Conservation (phyloP, 2,888 invertebrate genomes). For the Lumbricus terrestris region DNA sequence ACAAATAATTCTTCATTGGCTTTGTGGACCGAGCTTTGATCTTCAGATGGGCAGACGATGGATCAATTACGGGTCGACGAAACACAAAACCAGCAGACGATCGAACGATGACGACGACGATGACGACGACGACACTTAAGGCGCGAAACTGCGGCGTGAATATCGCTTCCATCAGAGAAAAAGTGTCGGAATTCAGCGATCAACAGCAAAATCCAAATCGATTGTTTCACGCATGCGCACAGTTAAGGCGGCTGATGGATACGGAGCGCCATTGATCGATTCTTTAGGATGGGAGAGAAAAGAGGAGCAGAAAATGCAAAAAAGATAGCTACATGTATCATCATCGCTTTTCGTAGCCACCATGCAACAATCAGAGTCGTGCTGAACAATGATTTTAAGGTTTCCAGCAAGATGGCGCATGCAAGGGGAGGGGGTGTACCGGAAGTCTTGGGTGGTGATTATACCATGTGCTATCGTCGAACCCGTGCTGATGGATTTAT, state of each 20-base stretch:
- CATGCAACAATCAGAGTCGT: background rate
- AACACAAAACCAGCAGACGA: too few species aligned
- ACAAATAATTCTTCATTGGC: background rate
- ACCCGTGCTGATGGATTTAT: too few species aligned
- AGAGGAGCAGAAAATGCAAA: background rate
- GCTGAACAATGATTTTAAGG: background rate
- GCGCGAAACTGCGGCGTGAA: background rate
- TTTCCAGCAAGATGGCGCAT: background rate
- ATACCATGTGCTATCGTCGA: background rate
- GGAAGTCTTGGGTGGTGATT: background rate
- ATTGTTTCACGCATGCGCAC: background rate
- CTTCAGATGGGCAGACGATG: background rate
- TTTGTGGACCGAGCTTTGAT: background rate
- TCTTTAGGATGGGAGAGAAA: background rate
- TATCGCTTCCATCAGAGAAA: background rate
- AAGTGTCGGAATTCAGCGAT: background rate
- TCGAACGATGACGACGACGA: background rate
- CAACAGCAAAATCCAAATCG: background rate
- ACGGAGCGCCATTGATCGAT: background rate
- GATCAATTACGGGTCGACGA: background rate
- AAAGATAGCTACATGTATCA: background rate
- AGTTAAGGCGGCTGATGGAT: background rate
- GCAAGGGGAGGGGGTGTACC: background rate
- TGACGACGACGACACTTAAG: constrained; percentile 3
- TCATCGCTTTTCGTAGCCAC: background rate